A percentile compares a stretch with the other conserved stretches of the same genome.
Evolutionary conservation across 2,797 vertebrate species (phyloP).

Genomic region (Tachyglossus aculeatus): DNA sequence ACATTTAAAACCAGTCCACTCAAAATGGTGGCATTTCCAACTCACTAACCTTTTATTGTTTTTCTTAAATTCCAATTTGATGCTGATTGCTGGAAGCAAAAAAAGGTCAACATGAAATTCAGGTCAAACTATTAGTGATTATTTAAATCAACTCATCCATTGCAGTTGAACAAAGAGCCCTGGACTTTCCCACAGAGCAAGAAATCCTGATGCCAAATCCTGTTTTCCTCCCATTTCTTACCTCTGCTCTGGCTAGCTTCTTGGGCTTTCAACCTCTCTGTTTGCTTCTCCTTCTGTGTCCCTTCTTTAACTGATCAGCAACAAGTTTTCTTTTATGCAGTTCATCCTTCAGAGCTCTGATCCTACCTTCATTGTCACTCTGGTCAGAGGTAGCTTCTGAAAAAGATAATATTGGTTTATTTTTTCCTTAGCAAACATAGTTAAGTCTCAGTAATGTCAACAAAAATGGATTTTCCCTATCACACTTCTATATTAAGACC

Average conservation of each 20-base stretch:
- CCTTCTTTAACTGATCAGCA: slow-evolving; percentile 92
- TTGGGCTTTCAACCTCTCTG: slow-evolving; percentile 94
- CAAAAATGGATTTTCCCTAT: too few relatives aligned
- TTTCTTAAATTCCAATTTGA: too few relatives aligned
- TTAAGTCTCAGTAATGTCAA: neutral
- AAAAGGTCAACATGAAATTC: too few relatives aligned
- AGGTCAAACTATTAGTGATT: too few relatives aligned
- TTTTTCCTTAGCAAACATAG: slow-evolving; percentile 4
- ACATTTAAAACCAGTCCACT: too few relatives aligned
- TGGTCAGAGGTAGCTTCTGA: slow-evolving; percentile 92
- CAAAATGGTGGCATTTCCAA: too few relatives aligned
- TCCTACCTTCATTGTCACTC: slow-evolving; percentile 93
- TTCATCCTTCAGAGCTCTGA: slow-evolving; percentile 91
- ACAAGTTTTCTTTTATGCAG: slow-evolving; percentile 89
- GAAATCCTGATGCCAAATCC: neutral
- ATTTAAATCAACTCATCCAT: too few relatives aligned
- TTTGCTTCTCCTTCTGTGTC: slow-evolving; percentile 92
- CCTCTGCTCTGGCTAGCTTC: slow-evolving; percentile 96
- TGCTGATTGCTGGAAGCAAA: too few relatives aligned
- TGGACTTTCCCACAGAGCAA: too few relatives aligned
- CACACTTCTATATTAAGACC: too few relatives aligned
- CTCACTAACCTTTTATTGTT: too few relatives aligned
- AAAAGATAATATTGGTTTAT: slow-evolving; percentile 27
- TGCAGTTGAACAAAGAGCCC: too few relatives aligned
- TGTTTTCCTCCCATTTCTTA: slow-evolving; percentile 62